A percentile compares a stretch with the other conserved stretches of the same genome.
Conservation (phyloP, 2,888 invertebrate genomes). For the Tipula helvola region DNA sequence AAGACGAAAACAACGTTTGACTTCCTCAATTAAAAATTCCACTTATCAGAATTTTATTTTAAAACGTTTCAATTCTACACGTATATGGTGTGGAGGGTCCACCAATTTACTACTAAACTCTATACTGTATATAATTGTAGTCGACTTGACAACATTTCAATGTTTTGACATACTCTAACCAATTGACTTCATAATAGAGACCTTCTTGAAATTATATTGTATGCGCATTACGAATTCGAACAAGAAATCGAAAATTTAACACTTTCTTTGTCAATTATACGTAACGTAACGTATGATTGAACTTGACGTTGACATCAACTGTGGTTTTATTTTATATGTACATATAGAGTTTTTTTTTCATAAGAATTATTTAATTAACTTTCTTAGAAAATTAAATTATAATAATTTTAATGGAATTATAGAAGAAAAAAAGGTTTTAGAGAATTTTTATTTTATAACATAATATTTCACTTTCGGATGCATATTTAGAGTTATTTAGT, state of each 20-base stretch:
- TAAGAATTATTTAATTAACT: background rate
- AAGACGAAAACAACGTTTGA: background rate
- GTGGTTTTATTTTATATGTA: background rate
- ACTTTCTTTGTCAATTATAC: background rate
- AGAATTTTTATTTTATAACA: background rate
- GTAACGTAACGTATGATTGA: background rate
- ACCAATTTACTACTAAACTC: background rate
- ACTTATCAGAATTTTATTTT: background rate
- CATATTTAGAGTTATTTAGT: background rate
- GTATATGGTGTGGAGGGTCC: background rate
- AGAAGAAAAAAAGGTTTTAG: background rate
- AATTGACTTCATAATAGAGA: background rate
- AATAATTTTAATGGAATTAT: background rate
- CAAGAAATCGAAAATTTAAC: background rate
- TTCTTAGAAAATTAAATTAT: slow-evolving; percentile 4
- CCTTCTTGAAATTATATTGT: background rate
- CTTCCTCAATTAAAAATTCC: background rate
- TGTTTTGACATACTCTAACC: background rate
- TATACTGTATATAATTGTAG: background rate
- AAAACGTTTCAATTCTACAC: background rate
- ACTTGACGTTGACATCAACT: background rate
- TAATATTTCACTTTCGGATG: background rate
- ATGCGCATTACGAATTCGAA: background rate
- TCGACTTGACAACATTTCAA: background rate
- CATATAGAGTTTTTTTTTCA: background rate